Evolutionary conservation across 1,140 invertebrate genomes (phyloP), one percentile per base, ranked within the genome.

Genomic region (Lycorma delicatula): DNA sequence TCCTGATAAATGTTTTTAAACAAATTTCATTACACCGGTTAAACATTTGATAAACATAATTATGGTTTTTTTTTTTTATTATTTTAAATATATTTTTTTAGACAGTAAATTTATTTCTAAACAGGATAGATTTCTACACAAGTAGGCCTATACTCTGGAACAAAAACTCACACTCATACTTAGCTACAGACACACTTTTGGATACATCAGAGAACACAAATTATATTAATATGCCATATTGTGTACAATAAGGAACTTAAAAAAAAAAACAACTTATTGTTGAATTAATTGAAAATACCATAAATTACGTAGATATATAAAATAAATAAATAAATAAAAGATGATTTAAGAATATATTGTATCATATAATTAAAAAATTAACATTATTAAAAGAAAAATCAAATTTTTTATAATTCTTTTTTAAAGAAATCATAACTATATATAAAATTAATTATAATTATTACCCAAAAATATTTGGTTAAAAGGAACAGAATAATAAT

Each of bases 221-320:
- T 51, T 47, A 57, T 20, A 56, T 44, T 22, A 22, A 44, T 44
- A 20, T 44, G 55, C 60, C 34, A 57, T 48, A 58, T 61, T 54
- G 50, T 58, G 49, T 52, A 60, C 47, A 48, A 52, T 60, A 52
- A 61, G 60, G 60, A 61, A 58, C 60, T 61, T 58, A 61, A 61
- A 61, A 34, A 58, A 57, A 46, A 46, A 49, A 31, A 56, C 54
- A 56, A 50, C 57, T 47, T 59, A 46, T 25, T 31, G 25, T 20
- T n/a, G n/a, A n/a, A n/a, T n/a, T n/a, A n/a, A 54, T 26, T 28
- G 34, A 23, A 54, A 54, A n/a, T 46, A 44, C 41, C 18, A 28
- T 28, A 23, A 50, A 50, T 27, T 50, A 53, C 38, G 34, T 53
- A 36, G 18, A 25, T n/a, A 20, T 38, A 36, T 36, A 53, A 53